Evolutionary conservation across 2,888 invertebrate species (phyloP).

Genomic region (Antitype chi): DNA sequence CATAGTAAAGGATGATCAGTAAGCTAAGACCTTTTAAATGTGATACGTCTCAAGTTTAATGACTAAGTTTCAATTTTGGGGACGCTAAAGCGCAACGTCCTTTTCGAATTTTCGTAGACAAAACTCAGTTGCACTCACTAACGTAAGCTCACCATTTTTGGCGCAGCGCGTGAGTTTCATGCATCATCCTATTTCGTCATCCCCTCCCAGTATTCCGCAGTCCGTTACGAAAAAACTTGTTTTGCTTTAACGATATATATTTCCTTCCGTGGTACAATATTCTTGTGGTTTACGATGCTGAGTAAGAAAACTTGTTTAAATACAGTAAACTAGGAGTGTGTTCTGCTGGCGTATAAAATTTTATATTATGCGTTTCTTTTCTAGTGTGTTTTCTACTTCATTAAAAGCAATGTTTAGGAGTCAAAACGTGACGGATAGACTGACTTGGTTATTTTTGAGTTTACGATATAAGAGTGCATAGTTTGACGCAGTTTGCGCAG

Average conservation of each 20-base stretch:
- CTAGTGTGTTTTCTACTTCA: constrained; percentile 28
- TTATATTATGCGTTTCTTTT: constrained; percentile 35
- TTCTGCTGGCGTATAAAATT: constrained; percentile 27
- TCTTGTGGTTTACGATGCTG: constrained; percentile 31
- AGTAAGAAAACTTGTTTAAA: constrained; percentile 24
- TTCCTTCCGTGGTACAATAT: neutral
- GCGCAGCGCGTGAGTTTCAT: neutral
- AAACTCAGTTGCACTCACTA: neutral
- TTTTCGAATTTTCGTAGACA: neutral
- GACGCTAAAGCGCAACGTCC: no score
- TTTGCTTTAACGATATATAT: constrained; percentile 30
- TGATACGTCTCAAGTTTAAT: no score
- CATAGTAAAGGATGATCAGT: no score
- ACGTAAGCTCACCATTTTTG: neutral
- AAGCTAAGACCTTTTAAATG: no score
- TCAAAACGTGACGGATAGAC: constrained; percentile 17
- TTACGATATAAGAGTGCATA: neutral
- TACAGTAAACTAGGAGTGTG: constrained; percentile 6
- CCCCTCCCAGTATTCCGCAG: constrained; percentile 7
- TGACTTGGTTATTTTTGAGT: neutral
- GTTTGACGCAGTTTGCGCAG: neutral
- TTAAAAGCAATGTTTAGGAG: constrained; percentile 8
- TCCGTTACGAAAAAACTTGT: constrained; percentile 38
- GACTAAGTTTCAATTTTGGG: no score
- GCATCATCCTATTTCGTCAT: constrained; percentile 5